phyloP scores from a whole-genome alignment of 2,113 vertebrate species.

The Zapornia atra region DNA sequence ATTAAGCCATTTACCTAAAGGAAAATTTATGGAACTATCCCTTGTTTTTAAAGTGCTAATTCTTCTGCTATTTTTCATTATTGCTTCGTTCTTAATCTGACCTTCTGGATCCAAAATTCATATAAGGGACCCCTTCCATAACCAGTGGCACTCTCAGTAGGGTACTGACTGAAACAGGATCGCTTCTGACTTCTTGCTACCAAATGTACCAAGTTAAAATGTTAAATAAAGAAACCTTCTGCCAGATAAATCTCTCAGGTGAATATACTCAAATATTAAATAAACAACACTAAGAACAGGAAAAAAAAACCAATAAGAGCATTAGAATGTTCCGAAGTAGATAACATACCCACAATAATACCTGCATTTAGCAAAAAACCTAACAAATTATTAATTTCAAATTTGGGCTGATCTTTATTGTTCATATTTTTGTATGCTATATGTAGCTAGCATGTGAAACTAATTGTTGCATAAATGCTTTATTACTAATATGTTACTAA shows the following conservation, averaged over 20 bases:
- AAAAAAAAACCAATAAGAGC: not conserved
- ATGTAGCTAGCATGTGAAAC: conserved; percentile 47
- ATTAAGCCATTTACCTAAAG: not conserved
- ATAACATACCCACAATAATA: not conserved
- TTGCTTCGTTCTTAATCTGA: not conserved
- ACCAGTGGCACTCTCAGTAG: not conserved
- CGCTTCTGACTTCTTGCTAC: not conserved
- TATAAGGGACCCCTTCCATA: not conserved
- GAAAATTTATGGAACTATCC: not conserved
- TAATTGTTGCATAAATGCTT: conserved; percentile 63
- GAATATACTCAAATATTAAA: not conserved
- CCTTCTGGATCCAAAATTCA: not conserved
- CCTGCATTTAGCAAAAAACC: not conserved
- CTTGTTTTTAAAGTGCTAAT: not conserved
- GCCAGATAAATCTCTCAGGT: not conserved
- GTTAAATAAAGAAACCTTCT: not conserved
- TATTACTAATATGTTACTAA: conserved; percentile 49
- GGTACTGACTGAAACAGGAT: not conserved
- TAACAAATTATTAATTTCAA: not conserved
- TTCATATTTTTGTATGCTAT: not conserved
- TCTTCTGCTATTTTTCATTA: not conserved
- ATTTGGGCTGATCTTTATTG: not conserved
- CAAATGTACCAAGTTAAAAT: not conserved
- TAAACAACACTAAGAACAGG: not conserved
- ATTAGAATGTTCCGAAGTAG: not conserved